These are phyloP conservation scores for Pollenia angustigena DNA, from an alignment of 2,888 invertebrate species.

Conservation along the genomic window DNA sequence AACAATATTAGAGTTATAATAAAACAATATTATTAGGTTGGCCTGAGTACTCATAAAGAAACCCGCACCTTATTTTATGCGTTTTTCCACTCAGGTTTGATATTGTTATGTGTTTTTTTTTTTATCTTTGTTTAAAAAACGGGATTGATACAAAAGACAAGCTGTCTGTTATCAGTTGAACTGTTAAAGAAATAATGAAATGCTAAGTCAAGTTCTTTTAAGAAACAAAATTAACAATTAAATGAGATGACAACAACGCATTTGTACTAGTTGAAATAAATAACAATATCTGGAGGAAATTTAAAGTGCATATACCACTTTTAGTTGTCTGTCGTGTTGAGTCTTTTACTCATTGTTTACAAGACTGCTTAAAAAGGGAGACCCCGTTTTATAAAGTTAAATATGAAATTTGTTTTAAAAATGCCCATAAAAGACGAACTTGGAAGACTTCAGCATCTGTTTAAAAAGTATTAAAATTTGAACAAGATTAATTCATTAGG, in stretches of 20 bases:
- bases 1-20: conserved; percentile 23
- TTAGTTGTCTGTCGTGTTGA: too few relatives aligned
- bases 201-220: conserved; percentile 3
- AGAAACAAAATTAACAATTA: background rate
- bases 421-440: too few relatives aligned
- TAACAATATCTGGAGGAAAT: background rate
- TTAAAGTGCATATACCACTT: too few relatives aligned
- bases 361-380: too few relatives aligned
- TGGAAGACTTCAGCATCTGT: too few relatives aligned
- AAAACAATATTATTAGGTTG: conserved; percentile 19
- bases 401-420: too few relatives aligned
- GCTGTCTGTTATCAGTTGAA: conserved; percentile 50
- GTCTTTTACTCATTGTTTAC: too few relatives aligned
- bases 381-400: too few relatives aligned
- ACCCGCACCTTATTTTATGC: conserved; percentile 54
- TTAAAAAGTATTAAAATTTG: too few relatives aligned
- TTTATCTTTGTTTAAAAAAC: background rate
- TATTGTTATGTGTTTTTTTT: conserved; percentile 7
- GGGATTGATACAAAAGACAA: conserved; percentile 38
- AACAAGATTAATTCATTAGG: too few relatives aligned
- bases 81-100: background rate
- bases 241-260: conserved; percentile 3
- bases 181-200: background rate
- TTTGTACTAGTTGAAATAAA: background rate
- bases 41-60: background rate